Conservation (phyloP, 35 echinoderm and acorn worm species). For the Holothuria glaberrima region DNA sequence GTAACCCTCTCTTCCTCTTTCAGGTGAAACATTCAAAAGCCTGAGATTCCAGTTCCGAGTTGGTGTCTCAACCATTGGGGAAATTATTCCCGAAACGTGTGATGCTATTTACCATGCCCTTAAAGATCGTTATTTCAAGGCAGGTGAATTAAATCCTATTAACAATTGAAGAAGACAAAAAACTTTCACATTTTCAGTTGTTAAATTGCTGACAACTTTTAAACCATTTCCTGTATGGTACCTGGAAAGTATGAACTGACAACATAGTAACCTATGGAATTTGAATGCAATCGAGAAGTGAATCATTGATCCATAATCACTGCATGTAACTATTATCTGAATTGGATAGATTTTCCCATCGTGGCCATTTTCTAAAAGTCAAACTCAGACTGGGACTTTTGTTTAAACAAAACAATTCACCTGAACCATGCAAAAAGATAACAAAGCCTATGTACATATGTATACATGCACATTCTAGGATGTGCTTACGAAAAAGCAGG, state of each 20-base stretch:
- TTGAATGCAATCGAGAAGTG: neutral
- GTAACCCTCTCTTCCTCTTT: constrained; percentile 14
- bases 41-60: constrained; percentile 23
- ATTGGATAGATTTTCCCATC: constrained; percentile 12
- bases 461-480: constrained; percentile 6
- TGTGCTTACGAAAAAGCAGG: neutral
- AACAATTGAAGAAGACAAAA: constrained; percentile 2
- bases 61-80: neutral
- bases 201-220: constrained; percentile 22
- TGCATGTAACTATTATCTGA: constrained; percentile 21
- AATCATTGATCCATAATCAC: constrained; percentile 24
- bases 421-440: constrained; percentile 9
- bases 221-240: constrained; percentile 7
- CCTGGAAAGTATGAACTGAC: constrained; percentile 10
- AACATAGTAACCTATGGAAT: constrained; percentile 25
- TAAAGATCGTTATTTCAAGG: constrained; percentile 25
- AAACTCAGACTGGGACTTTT: neutral
- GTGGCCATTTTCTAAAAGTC: constrained; percentile 8
- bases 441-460: constrained; percentile 25
- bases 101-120: neutral
- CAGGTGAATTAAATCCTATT: constrained; percentile 9
- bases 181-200: constrained; percentile 3
- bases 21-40: constrained; percentile 18
- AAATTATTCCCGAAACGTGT: constrained; percentile 11
- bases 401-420: neutral